Base-by-base conservation (phyloP, 2,888 invertebrate species). In the Toxonevra muliebris region DNA sequence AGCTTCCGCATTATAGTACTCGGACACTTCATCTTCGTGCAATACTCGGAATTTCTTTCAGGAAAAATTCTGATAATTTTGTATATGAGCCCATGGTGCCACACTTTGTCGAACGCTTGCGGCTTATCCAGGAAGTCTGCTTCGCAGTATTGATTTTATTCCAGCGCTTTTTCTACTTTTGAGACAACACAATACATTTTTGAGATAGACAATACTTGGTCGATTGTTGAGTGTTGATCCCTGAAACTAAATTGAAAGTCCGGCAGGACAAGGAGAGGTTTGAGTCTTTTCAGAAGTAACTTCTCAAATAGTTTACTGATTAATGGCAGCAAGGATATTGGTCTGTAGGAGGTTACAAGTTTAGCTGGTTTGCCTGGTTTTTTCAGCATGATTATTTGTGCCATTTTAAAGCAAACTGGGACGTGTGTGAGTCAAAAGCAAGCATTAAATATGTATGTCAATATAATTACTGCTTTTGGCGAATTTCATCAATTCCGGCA, bases 341-440 rank as follows among this genome's bases (percentile, higher is more conserved):
- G 48, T 48, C 48, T 48, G 8, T 48, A 12, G 3, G 12, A 15
- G 8, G 48, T 5, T 48, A 30, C 30, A 30, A 30, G 30, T 30
- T 30, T 7, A 30, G 30, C 30, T 30, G 7, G 30, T 48, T 48
- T 12, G 48, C 15, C 48, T 48, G 48, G 48, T 15, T 48, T 48
- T 48, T 48, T 48, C 15, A 48, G 12, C 8, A 54, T 54, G 20
- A 54, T 54, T n/a, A 54, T 54, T 54, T 54, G 54, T 17, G 54
- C 20, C 17, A 20, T 54, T 54, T 54, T 54, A 17, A 54, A 54
- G 19, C 54, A 54, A 12, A n/a, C 17, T 54, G 54, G 20, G 2
- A 54, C 54, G 10, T 10, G 20, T 7, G 3, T 54, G 5, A 17
- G 19, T 19, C 54, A 4, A 54, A 54, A 19, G 20, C 2, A 54